A percentile compares a stretch with the other conserved stretches of the same genome.
These are phyloP conservation scores for Drosophila merina DNA, from an alignment of 2,888 invertebrate genomes.

Conservation along the genomic window DNA sequence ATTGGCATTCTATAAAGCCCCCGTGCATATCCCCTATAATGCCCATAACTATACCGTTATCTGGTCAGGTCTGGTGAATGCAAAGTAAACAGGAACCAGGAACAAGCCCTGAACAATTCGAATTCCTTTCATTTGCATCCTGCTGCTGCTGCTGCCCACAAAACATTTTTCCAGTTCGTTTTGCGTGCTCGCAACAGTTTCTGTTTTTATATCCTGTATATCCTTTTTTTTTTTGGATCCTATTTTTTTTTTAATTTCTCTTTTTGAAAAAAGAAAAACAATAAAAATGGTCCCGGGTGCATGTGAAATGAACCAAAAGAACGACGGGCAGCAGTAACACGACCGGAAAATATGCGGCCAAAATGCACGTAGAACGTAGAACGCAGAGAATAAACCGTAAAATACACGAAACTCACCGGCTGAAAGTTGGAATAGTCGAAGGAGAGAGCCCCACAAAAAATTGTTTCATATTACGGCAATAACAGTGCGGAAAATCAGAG, in stretches of 20 bases:
- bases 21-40: constrained; percentile 28
- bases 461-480: constrained; percentile 71
- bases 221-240: background rate
- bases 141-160: constrained; percentile 25
- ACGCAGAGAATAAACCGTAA: constrained; percentile 20
- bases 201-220: background rate
- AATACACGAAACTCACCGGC: constrained; percentile 15
- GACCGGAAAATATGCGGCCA: constrained; percentile 64
- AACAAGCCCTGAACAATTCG: constrained; percentile 15
- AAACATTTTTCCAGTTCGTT: constrained; percentile 35
- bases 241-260: constrained; percentile 60
- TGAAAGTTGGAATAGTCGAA: constrained; percentile 22
- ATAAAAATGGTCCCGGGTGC: constrained; percentile 67
- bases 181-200: constrained; percentile 16
- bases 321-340: constrained; percentile 41
- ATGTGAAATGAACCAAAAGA: constrained; percentile 66
- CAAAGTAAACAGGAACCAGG: constrained; percentile 32
- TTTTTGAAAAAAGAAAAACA: constrained; percentile 68
- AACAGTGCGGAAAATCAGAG: constrained; percentile 65
- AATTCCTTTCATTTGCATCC: constrained; percentile 45
- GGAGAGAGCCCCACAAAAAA: constrained; percentile 29
- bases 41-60: constrained; percentile 43
- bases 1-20: constrained; percentile 33
- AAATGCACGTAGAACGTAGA: constrained; percentile 49
- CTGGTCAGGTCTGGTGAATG: constrained; percentile 8